These are phyloP conservation scores for Bufo bufo DNA, from an alignment of 2,113 vertebrate species.

Conservation along the genomic window DNA sequence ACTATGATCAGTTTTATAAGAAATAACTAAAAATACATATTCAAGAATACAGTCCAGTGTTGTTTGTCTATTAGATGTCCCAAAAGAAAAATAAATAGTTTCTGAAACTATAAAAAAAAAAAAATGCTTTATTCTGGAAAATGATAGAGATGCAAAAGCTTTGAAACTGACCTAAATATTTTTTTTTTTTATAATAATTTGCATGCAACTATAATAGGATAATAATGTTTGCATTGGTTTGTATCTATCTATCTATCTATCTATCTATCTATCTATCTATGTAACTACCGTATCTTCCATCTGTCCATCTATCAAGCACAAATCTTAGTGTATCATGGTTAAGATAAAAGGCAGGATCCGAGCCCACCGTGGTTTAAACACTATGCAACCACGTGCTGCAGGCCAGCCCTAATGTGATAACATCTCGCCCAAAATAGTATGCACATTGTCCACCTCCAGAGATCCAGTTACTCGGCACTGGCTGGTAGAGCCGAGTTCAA, in stretches of 20 bases:
- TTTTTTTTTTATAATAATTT: too few relatives aligned
- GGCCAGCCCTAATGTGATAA: conserved; percentile 67
- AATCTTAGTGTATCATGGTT: not conserved
- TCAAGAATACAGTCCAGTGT: too few relatives aligned
- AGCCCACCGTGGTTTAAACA: conserved; percentile 72
- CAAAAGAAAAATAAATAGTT: too few relatives aligned
- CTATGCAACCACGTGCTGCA: conserved; percentile 63
- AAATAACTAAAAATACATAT: too few relatives aligned
- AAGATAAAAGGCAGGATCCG: conserved; percentile 31
- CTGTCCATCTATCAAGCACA: conserved; percentile 63
- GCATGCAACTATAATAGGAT: too few relatives aligned
- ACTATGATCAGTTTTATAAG: too few relatives aligned
- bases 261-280: conserved; percentile 41
- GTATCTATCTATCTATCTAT: conserved; percentile 41
- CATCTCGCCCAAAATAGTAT: conserved; percentile 65
- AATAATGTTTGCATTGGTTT: too few relatives aligned
- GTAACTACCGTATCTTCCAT: conserved; percentile 23
- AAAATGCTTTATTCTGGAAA: too few relatives aligned
- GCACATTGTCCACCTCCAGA: conserved; percentile 68
- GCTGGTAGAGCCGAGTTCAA: conserved; percentile 61
- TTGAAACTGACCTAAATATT: too few relatives aligned
- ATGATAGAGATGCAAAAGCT: too few relatives aligned
- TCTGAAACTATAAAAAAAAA: too few relatives aligned
- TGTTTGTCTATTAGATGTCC: too few relatives aligned
- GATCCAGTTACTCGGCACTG: conserved; percentile 74